A percentile compares a stretch with the other conserved stretches of the same genome.
These are phyloP conservation scores for Etheostoma perlongum DNA, from an alignment of 2,797 vertebrate species.

Conservation along the genomic window DNA sequence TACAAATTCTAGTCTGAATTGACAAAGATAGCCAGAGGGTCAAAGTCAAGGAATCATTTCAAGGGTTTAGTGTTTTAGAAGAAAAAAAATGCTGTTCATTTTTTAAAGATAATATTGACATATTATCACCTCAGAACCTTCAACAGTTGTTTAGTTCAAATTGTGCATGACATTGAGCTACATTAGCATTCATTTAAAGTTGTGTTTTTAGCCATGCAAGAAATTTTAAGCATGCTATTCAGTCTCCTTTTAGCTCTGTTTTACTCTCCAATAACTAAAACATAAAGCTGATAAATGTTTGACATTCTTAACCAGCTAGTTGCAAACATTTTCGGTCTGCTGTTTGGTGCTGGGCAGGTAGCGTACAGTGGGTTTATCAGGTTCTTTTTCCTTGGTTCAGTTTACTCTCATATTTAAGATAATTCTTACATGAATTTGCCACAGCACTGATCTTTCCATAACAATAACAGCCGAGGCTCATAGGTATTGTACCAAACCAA, in stretches of 20 bases:
- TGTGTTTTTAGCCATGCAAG: no score
- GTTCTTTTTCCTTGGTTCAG: no score
- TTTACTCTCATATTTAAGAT: neutral
- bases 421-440: neutral
- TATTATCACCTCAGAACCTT: neutral
- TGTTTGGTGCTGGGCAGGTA: neutral
- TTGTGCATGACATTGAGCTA: neutral
- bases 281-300: no score
- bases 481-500: neutral
- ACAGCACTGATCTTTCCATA: neutral
- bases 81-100: neutral
- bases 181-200: no score
- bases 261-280: neutral
- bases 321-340: neutral
- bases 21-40: neutral
- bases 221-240: no score
- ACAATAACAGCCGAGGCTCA: neutral
- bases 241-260: no score
- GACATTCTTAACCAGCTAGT: no score
- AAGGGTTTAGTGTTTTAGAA: neutral
- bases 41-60: neutral
- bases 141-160: neutral
- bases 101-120: neutral
- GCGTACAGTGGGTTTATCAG: neutral
- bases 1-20: neutral